Evolutionary conservation across 2,888 invertebrate species (phyloP).

Genomic region (Epinotia nisella): DNA sequence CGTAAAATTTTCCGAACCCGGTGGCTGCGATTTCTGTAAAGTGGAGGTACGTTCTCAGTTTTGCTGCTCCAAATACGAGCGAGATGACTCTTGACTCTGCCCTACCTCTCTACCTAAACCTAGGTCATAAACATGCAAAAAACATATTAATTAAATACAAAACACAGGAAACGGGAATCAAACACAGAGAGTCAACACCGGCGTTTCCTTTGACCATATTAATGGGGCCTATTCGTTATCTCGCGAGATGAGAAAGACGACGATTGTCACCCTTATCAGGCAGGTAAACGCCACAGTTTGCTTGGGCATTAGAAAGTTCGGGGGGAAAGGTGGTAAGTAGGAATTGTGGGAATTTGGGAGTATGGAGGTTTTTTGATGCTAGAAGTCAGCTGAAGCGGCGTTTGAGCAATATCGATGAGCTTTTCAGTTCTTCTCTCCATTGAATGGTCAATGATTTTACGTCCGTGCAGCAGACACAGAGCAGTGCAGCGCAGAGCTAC

Average conservation of each 20-base stretch:
- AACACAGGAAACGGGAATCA: constrained; percentile 66
- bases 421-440: too few relatives aligned
- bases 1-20: too few relatives aligned
- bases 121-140: constrained; percentile 27
- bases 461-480: too few relatives aligned
- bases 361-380: background rate
- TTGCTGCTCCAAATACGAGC: too few relatives aligned
- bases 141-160: constrained; percentile 54
- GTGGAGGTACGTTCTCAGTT: too few relatives aligned
- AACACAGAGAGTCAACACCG: constrained; percentile 67
- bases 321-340: constrained; percentile 39
- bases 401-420: background rate
- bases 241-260: constrained; percentile 61
- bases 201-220: constrained; percentile 76
- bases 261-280: constrained; percentile 65
- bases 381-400: background rate
- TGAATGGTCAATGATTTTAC: background rate
- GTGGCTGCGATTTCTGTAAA: too few relatives aligned
- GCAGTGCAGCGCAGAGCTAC: too few relatives aligned
- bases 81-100: too few relatives aligned
- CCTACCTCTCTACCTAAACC: too few relatives aligned
- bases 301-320: constrained; percentile 61
- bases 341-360: constrained; percentile 5
- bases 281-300: constrained; percentile 65
- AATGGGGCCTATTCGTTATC: constrained; percentile 68